Conservation (phyloP, 1,140 invertebrate species). For the Zophobas morio region DNA sequence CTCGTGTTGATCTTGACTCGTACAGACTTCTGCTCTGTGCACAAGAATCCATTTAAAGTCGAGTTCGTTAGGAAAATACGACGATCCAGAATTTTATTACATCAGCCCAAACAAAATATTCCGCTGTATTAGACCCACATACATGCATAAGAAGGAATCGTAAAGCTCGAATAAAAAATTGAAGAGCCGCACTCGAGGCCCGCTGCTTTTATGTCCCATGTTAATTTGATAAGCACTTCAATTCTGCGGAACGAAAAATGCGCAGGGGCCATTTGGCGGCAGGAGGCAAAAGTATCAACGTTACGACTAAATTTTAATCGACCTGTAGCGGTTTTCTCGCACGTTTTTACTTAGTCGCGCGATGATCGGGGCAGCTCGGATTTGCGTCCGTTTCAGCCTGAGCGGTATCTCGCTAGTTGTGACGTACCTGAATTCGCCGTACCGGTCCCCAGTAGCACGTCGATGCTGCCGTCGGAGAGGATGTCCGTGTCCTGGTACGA, state of each 20-base stretch:
- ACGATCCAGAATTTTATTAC: conserved; percentile 3
- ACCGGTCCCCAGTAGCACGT: conserved; percentile 66
- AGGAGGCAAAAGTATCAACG: conserved; percentile 2
- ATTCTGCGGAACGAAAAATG: too few relatives aligned
- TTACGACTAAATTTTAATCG: neutral
- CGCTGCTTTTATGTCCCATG: conserved; percentile 7
- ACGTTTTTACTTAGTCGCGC: neutral
- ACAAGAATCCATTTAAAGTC: neutral
- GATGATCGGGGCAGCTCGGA: neutral
- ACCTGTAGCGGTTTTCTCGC: neutral
- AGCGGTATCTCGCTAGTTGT: neutral
- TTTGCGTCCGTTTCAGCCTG: neutral
- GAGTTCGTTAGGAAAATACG: neutral
- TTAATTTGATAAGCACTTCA: neutral
- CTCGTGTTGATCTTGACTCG: neutral
- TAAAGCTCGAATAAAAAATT: conserved; percentile 11
- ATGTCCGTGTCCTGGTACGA: conserved; percentile 68
- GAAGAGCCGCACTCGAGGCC: neutral
- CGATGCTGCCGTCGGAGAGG: conserved; percentile 67
- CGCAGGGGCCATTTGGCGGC: too few relatives aligned
- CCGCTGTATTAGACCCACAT: neutral
- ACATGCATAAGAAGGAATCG: neutral
- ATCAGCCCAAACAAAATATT: conserved; percentile 1
- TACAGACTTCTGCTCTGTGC: neutral
- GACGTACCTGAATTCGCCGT: conserved; percentile 60